Evolutionary conservation across 2,797 vertebrate species (phyloP), one percentile per base, ranked within the genome.

Genomic region (Anolis apletophallus): DNA sequence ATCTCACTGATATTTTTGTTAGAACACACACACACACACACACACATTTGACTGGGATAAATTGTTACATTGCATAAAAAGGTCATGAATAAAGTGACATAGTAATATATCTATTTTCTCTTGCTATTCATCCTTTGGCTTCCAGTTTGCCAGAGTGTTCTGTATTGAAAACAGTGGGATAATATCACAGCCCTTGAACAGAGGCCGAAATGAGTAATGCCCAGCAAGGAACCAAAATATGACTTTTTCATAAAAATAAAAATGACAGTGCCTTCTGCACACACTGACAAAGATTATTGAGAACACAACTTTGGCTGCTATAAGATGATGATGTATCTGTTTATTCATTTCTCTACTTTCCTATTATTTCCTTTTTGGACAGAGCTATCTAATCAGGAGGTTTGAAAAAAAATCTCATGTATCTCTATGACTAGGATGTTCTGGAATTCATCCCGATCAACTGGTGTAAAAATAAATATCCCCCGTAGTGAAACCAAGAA

Each of bases 111-210:
- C 46, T 46, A 46, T 46, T 46, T 4, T 89, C 91, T 94, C 93
- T 93, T 68, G 90, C 90, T 93, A 90, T 55, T 94, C 92, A 90
- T 94, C 88, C 77, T 91, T 95, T 95, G 94, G 95, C 92, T 92
- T 89, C 69, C 88, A 79, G 93, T 94, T 94, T 72, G 93, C 95
- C 91, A 94, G 40, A 88, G 78, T 86, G 52, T 34, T 94, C 91
- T 92, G 87, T 81, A 89, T 92, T 13, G 89, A 95, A 92, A 90
- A 93, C 94, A 93, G 92, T 87, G 80, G 91, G 91, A 93, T 87
- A 91, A 92, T 93, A 93, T 94, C 93, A 89, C 79, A 92, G 87
- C 69, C 85, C 73, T 81, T 67, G 80, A 87, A 26, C 46, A 55
- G 72, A 90, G 85, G 90, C 75, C 84, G 73, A 92, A 93, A 91